Conservation (phyloP, 2,797 vertebrate genomes). For the Sandelia bainsii region DNA sequence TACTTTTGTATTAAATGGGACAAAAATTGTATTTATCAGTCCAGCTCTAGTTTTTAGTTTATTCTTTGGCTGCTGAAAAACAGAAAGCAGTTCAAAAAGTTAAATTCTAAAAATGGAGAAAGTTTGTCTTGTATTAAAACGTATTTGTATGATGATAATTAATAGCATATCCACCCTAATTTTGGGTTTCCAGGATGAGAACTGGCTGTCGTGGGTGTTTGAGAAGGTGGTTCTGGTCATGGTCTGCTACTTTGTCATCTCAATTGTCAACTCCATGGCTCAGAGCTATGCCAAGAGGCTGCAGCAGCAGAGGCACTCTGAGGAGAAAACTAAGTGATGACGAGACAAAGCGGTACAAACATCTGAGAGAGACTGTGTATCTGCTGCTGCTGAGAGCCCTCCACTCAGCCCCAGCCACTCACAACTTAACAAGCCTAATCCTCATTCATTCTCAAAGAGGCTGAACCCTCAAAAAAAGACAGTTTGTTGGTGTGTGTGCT, state of each 20-base stretch:
- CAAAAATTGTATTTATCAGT: neutral
- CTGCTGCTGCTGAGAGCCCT: slow-evolving; percentile 58
- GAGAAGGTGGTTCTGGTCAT: slow-evolving; percentile 98
- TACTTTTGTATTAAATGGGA: neutral
- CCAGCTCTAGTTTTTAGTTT: neutral
- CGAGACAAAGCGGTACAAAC: slow-evolving; percentile 29
- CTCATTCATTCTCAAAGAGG: slow-evolving; percentile 73
- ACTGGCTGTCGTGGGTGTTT: slow-evolving; percentile 98
- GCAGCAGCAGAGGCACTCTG: slow-evolving; percentile 92
- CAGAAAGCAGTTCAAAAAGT: neutral
- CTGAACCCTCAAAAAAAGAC: slow-evolving; percentile 54
- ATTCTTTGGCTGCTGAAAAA: neutral
- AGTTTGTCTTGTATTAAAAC: neutral
- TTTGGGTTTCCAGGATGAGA: slow-evolving; percentile 88
- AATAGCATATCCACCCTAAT: slow-evolving; percentile 3
- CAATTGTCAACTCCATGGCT: slow-evolving; percentile 99
- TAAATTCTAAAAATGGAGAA: neutral
- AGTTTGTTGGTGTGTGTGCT: slow-evolving; percentile 44
- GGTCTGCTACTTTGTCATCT: slow-evolving; percentile 98
- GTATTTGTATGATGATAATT: neutral
- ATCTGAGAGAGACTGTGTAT: slow-evolving; percentile 71
- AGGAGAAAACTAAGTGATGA: slow-evolving; percentile 97
- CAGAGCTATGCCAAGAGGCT: slow-evolving; percentile 96
- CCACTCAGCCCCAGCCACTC: slow-evolving; percentile 61
- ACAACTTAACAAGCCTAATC: slow-evolving; percentile 75